Evolutionary conservation across 2,888 invertebrate genomes (phyloP), one percentile per base, ranked within the genome.

Genomic region (Diarsia brunnea): DNA sequence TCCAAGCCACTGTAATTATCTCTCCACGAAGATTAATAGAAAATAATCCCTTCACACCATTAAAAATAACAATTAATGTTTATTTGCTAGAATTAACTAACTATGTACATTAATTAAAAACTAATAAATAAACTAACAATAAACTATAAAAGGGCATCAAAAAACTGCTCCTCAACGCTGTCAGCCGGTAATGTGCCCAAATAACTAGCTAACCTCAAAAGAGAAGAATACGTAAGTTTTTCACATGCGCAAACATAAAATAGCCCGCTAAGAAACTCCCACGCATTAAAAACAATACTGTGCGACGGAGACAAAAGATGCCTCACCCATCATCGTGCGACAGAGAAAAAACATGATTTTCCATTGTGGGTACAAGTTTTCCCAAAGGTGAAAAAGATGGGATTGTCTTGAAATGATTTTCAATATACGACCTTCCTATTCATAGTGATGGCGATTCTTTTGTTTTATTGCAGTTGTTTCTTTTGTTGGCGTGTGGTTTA

Each of bases 351-450:
- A 79, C 73, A 78, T 69, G 78, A 81, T 83, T 88, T 90, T 89
- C 88, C 84, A 86, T 87, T 76, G 84, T 78, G 80, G 82, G 82
- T 83, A 81, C 79, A 38, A 19, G 81, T 87, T 90, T 93, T 92
- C 92, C 89, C 91, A 91, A 88, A 78, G 85, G 68, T 84, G 87
- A 91, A 93, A 93, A 93, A 91, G 88, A 73, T 38, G 74, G 77
- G 73, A 92, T 91, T 92, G 92, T 91, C 81, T 82, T 86, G 88
- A 84, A 91, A 91, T 87, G 75, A 80, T 88, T 90, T 91, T 88
- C 86, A 89, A 85, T 88, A 82, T 55, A 75, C 38, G 76, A 81
- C 89, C 91, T 89, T 90, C 88, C 78, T 87, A 84, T 84, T 87
- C 86, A 84, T 69, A 60, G 49, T 43, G n/a, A n/a, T n/a, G 66